phyloP scores from a whole-genome alignment of 2,888 invertebrate species.

The Physocephala rufipes region DNA sequence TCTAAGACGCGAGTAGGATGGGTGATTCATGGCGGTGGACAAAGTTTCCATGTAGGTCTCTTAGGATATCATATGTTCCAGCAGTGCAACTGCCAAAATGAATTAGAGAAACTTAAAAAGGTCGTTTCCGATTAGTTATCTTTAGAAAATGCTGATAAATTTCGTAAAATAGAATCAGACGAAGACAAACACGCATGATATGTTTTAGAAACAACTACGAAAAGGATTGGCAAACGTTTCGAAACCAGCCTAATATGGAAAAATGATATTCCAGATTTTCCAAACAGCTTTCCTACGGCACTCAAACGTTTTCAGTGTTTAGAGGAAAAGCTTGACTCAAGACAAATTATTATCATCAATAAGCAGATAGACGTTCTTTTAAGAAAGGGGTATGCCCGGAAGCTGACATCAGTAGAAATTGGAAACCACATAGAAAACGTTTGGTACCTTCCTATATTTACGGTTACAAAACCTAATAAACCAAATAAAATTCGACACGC shows the following conservation, averaged over 20 bases:
- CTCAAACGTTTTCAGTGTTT: background rate
- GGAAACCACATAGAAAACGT: background rate
- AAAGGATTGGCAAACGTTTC: conserved; percentile 10
- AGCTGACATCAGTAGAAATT: conserved; percentile 1
- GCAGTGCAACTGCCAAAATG: background rate
- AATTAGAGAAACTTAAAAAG: background rate
- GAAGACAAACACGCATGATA: background rate
- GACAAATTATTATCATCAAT: background rate
- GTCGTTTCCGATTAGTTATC: background rate
- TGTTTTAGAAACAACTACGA: conserved; percentile 1
- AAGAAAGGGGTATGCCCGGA: background rate
- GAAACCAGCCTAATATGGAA: conserved; percentile 1
- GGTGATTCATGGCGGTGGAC: conserved; percentile 1
- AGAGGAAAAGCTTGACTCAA: background rate
- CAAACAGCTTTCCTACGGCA: background rate
- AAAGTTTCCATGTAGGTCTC: background rate
- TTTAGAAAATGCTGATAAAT: background rate
- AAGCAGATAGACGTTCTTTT: background rate
- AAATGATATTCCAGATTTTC: background rate
- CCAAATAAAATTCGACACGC: conserved; percentile 11
- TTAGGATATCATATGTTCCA: background rate
- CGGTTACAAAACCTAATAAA: background rate
- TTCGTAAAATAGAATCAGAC: background rate
- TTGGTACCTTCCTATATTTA: conserved; percentile 2
- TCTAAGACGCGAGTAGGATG: background rate